These are phyloP conservation scores for Prionailurus viverrinus DNA, from an alignment of 2,113 vertebrate genomes.

Conservation along the genomic window DNA sequence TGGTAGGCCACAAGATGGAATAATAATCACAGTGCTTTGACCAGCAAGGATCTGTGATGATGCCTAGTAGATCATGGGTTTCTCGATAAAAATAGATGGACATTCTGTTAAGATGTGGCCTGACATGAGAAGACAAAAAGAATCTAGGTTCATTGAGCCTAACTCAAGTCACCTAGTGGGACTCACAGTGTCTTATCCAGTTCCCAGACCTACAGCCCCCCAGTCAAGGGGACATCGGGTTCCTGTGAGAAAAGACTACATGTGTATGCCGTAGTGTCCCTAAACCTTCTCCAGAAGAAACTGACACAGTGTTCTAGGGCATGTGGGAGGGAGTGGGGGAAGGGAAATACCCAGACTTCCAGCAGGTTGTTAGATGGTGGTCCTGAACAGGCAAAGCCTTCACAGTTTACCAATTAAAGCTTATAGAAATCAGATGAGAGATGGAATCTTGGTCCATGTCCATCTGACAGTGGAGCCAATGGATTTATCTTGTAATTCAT, in stretches of 20 bases:
- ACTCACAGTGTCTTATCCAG: background rate
- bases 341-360: background rate
- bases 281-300: background rate
- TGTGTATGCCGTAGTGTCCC: background rate
- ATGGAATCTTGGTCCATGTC: background rate
- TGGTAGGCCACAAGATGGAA: background rate
- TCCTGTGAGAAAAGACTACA: background rate
- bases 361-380: background rate
- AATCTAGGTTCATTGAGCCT: background rate
- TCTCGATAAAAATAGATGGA: background rate
- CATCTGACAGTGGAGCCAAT: background rate
- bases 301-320: background rate
- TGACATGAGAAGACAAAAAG: background rate
- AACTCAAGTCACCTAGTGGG: background rate
- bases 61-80: background rate
- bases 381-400: slow-evolving; percentile 4
- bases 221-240: background rate
- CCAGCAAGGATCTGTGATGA: background rate
- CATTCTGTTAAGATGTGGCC: slow-evolving; percentile 3
- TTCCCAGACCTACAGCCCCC: background rate
- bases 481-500: background rate
- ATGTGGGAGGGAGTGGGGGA: background rate
- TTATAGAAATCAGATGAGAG: background rate
- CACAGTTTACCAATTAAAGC: background rate
- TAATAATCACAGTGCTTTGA: background rate